These are phyloP conservation scores for Fukomys damarensis DNA, from an alignment of 2,113 vertebrate species.

Conservation along the genomic window DNA sequence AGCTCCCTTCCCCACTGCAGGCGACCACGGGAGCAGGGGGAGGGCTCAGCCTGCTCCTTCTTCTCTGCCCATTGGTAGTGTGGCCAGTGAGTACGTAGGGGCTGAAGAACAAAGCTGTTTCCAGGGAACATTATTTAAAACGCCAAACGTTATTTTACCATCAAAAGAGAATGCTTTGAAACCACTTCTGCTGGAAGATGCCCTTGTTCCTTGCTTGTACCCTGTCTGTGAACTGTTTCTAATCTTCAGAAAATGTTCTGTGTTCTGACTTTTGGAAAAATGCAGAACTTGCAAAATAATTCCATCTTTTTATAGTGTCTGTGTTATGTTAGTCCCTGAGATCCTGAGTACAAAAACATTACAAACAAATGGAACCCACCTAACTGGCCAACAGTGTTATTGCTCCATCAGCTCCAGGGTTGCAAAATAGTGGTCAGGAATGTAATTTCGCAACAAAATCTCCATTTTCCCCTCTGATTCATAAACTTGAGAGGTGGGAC, in stretches of 20 bases:
- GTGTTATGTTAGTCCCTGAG: neutral
- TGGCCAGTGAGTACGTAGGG: neutral
- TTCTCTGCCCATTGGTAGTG: fast-evolving
- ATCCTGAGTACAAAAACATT: slow-evolving; percentile 28
- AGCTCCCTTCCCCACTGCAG: neutral
- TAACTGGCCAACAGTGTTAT: neutral
- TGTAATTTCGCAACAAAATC: slow-evolving; percentile 58
- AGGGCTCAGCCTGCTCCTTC: neutral
- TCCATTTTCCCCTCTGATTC: slow-evolving; percentile 33
- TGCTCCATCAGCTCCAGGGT: neutral
- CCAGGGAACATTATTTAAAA: neutral
- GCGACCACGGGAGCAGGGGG: fast-evolving
- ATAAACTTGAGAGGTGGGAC: neutral
- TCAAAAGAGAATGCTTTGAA: slow-evolving; percentile 29
- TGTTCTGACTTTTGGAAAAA: slow-evolving; percentile 1
- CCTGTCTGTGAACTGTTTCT: neutral
- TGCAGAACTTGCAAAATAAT: neutral
- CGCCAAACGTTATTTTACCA: slow-evolving; percentile 11
- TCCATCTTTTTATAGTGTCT: slow-evolving; percentile 5
- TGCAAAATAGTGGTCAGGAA: slow-evolving; percentile 19
- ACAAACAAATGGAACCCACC: slow-evolving; percentile 14
- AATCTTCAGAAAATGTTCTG: slow-evolving; percentile 29
- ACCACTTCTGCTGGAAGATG: neutral
- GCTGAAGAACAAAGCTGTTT: neutral
- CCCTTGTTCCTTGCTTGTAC: neutral